These are phyloP conservation scores for Girardia tigrina DNA, from an alignment of 2,888 invertebrate genomes.

Conservation along the genomic window DNA sequence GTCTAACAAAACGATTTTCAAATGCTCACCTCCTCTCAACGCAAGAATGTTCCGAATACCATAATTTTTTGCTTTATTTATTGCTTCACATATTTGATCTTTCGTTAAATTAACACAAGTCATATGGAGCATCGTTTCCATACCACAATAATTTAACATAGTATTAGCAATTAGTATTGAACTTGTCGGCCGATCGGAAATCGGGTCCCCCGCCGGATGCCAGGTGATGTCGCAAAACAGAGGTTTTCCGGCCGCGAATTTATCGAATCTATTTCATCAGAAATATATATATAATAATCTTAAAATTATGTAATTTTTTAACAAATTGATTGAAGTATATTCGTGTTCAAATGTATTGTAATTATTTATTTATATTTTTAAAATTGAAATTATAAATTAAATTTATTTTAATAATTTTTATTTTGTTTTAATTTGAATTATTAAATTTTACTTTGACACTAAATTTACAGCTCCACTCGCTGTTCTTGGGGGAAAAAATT, in stretches of 20 bases:
- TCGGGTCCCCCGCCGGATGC: constrained; percentile 55
- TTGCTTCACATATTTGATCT: constrained; percentile 51
- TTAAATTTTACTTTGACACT: constrained; percentile 52
- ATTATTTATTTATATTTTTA: no score
- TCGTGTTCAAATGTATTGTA: no score
- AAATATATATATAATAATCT: no score
- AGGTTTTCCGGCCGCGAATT: constrained; percentile 53
- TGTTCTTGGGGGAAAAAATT: constrained; percentile 56
- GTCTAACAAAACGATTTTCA: no score
- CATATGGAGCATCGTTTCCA: constrained; percentile 47
- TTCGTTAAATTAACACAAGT: constrained; percentile 39
- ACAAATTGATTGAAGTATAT: no score
- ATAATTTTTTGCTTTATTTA: constrained; percentile 56
- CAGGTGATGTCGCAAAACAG: constrained; percentile 57
- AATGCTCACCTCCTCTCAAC: constrained; percentile 64
- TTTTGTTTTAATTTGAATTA: no score
- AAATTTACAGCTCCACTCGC: constrained; percentile 54
- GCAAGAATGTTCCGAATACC: constrained; percentile 62
- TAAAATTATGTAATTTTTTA: no score
- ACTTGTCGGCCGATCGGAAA: constrained; percentile 53
- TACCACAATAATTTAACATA: constrained; percentile 54
- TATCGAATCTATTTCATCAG: constrained; percentile 53
- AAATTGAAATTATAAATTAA: no score
- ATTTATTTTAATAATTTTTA: no score
- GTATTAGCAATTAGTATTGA: constrained; percentile 55